A percentile compares a stretch with the other conserved stretches of the same genome.
phyloP scores from a whole-genome alignment of 2,888 invertebrate genomes.

The Anaspis maculata region DNA sequence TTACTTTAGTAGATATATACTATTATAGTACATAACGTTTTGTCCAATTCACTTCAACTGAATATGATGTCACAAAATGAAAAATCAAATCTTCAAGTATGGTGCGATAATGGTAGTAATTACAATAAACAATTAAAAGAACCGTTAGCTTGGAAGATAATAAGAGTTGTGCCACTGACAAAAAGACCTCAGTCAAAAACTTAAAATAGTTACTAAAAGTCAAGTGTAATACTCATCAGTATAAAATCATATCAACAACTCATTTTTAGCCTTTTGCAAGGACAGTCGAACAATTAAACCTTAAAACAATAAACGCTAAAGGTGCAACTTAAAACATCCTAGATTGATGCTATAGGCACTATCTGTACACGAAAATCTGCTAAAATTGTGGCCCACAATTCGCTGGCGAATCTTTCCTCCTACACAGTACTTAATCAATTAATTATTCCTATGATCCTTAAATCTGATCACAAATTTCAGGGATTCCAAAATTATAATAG shows the following conservation, averaged over 20 bases:
- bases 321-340: constrained; percentile 34
- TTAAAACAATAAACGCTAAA: constrained; percentile 2
- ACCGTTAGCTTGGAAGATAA: too few species aligned
- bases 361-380: constrained; percentile 34
- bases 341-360: constrained; percentile 38
- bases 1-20: constrained; percentile 5
- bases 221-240: too few species aligned
- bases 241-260: too few species aligned
- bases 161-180: constrained; percentile 6
- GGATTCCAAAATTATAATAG: constrained; percentile 7
- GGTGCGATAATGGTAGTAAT: constrained; percentile 9
- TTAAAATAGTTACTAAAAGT: too few species aligned
- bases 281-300: too few species aligned
- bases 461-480: constrained; percentile 7
- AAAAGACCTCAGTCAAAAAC: too few species aligned
- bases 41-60: too few species aligned
- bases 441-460: constrained; percentile 8
- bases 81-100: constrained; percentile 5
- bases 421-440: too few species aligned
- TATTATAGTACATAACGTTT: too few species aligned
- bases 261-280: too few species aligned
- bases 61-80: too few species aligned
- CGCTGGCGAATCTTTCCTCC: constrained; percentile 6
- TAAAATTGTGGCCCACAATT: constrained; percentile 13
- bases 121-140: constrained; percentile 10